Percentiles rank a stretch among this genome's conserved stretches.
These are phyloP conservation scores for Alosa sapidissima DNA, from an alignment of 2,797 vertebrate species.

Conservation along the genomic window DNA sequence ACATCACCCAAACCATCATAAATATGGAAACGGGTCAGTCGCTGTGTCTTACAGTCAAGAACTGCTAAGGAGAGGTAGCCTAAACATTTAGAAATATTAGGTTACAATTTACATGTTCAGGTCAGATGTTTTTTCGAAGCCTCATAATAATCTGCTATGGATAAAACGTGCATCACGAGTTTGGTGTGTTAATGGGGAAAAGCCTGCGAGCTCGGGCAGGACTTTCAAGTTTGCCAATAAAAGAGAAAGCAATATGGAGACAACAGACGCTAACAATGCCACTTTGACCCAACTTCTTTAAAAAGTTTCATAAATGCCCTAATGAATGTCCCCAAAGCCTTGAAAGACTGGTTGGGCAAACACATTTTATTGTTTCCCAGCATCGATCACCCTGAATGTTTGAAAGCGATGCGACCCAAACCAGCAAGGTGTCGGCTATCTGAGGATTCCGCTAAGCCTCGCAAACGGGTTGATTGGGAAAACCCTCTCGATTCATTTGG, in stretches of 20 bases:
- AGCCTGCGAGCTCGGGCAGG: neutral
- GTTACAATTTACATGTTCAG: neutral
- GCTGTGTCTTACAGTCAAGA: neutral
- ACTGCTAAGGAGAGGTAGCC: neutral
- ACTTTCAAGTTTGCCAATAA: neutral
- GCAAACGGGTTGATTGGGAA: conserved; percentile 38
- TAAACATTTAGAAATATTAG: neutral
- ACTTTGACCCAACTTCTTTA: neutral
- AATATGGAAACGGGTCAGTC: neutral
- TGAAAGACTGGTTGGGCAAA: conserved; percentile 32
- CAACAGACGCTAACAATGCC: neutral
- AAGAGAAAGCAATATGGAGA: neutral
- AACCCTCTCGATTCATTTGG: neutral
- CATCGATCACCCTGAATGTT: conserved; percentile 46
- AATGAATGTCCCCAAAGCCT: conserved; percentile 2
- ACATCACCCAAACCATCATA: neutral
- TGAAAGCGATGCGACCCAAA: conserved; percentile 48
- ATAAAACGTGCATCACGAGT: neutral
- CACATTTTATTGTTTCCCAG: conserved; percentile 62
- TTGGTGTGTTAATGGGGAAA: neutral
- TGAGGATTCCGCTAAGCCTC: conserved; percentile 31
- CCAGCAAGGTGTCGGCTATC: conserved; percentile 54
- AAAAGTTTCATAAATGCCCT: conserved; percentile 46
- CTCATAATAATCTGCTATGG: neutral
- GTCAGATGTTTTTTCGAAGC: neutral